A percentile compares a stretch with the other conserved stretches of the same genome.
Conservation (phyloP, 2,113 vertebrate genomes). For the Alouatta palliata region DNA sequence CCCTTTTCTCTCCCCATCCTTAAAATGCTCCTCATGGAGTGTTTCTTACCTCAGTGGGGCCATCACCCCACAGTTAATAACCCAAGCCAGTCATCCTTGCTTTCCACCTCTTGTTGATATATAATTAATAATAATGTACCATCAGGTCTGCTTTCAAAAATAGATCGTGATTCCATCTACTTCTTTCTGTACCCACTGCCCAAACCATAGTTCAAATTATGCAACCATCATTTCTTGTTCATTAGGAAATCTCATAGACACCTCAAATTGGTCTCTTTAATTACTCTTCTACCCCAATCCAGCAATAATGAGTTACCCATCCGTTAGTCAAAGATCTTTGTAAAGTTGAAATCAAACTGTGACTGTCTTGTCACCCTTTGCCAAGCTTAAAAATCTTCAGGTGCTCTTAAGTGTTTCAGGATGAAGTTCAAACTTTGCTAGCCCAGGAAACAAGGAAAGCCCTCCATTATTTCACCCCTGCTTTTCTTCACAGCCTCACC, state of each 20-base stretch:
- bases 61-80: background rate
- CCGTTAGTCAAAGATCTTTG: background rate
- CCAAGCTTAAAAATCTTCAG: background rate
- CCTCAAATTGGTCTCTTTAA: background rate
- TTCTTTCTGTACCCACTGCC: background rate
- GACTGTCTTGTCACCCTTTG: background rate
- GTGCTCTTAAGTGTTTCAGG: constrained; percentile 8
- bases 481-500: background rate
- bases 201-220: background rate
- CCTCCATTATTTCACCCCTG: background rate
- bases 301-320: background rate
- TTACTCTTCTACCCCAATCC: background rate
- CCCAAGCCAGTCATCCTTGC: background rate
- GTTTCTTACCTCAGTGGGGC: background rate
- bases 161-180: background rate
- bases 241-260: background rate
- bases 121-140: constrained; percentile 6
- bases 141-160: constrained; percentile 9
- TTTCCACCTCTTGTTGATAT: constrained; percentile 4
- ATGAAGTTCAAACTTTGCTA: background rate
- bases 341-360: constrained; percentile 23
- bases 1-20: background rate
- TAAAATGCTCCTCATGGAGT: background rate
- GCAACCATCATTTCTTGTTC: background rate
- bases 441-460: background rate